Evolutionary conservation across 2,113 vertebrate genomes (phyloP).

Genomic region (Hippocampus zosterae): DNA sequence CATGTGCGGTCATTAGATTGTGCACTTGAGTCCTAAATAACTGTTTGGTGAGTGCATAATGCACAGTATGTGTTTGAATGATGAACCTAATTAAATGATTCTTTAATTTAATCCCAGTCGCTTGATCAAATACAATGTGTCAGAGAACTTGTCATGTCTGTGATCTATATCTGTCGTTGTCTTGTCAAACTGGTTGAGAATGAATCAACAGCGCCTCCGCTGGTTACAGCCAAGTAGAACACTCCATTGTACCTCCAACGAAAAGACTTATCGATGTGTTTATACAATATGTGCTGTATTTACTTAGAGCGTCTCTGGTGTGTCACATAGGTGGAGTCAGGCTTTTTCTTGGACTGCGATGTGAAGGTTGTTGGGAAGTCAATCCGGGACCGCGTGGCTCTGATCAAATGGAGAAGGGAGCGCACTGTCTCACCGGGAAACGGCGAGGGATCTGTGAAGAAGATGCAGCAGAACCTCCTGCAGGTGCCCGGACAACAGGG

Average conservation of each 20-base stretch:
- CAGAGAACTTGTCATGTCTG: slow-evolving; percentile 15
- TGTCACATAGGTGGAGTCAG: slow-evolving; percentile 83
- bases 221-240: not conserved
- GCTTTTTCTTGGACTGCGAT: slow-evolving; percentile 93
- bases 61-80: not conserved
- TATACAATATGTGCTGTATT: not conserved
- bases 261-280: too few species aligned
- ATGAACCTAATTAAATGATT: not conserved
- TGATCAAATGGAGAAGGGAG: slow-evolving; percentile 91
- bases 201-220: not conserved
- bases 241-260: not conserved
- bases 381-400: slow-evolving; percentile 89
- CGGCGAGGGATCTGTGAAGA: slow-evolving; percentile 63
- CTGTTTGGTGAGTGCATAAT: not conserved
- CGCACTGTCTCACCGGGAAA: slow-evolving; percentile 73
- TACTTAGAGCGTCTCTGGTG: not conserved
- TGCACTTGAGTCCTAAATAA: not conserved
- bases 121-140: slow-evolving; percentile 14
- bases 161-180: not conserved
- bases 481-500: slow-evolving; percentile 77
- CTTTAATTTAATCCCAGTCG: not conserved
- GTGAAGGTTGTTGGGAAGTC: slow-evolving; percentile 94
- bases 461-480: slow-evolving; percentile 63
- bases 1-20: not conserved
- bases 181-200: not conserved